phyloP scores from a whole-genome alignment of 2,888 invertebrate species.

The Ophion costatus region DNA sequence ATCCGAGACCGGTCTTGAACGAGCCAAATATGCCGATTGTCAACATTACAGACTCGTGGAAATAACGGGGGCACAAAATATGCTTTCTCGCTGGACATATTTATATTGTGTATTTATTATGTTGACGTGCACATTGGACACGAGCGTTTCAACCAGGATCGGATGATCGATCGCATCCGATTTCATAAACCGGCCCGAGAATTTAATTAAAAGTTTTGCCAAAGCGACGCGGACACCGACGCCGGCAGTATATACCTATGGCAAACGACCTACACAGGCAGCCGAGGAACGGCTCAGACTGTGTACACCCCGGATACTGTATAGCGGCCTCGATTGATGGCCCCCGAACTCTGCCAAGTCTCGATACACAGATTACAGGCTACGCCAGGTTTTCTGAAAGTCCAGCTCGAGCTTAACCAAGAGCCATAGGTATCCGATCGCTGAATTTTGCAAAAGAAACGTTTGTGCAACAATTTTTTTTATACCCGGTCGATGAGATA shows the following conservation, averaged over 20 bases:
- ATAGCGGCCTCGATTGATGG: not conserved
- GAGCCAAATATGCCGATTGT: too few relatives aligned
- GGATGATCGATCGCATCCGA: slow-evolving; percentile 64
- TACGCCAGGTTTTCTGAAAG: not conserved
- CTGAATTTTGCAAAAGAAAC: not conserved
- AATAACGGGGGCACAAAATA: not conserved
- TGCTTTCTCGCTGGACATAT: not conserved
- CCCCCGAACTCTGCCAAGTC: not conserved
- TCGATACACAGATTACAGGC: not conserved
- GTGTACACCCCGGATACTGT: not conserved
- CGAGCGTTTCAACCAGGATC: not conserved
- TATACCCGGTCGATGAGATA: not conserved
- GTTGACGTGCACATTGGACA: slow-evolving; percentile 15
- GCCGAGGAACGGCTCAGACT: not conserved
- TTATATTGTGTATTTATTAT: slow-evolving; percentile 21
- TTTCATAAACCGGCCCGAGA: slow-evolving; percentile 53
- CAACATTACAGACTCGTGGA: too few relatives aligned
- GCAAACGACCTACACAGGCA: not conserved
- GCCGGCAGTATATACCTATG: not conserved
- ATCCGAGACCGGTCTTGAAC: too few relatives aligned
- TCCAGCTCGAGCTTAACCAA: not conserved
- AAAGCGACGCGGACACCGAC: slow-evolving; percentile 46
- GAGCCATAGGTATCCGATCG: not conserved
- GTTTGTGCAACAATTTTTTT: not conserved
- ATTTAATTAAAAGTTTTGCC: slow-evolving; percentile 69